Conservation (phyloP, 2,888 invertebrate species). For the Caenorhabditis wallacei region DNA sequence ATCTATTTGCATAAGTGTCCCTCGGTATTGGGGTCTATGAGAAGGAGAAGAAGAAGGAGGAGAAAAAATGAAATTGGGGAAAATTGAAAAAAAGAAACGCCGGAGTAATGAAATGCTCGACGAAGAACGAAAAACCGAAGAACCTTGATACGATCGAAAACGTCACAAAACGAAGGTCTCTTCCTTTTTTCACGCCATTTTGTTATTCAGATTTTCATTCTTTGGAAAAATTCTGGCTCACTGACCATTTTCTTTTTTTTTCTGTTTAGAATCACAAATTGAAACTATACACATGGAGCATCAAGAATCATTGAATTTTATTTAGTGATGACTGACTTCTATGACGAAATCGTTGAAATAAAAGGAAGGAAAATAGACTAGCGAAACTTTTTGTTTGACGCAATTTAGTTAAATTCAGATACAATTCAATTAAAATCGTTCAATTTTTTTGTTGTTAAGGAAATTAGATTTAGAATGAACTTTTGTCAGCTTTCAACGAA, state of each 20-base stretch:
- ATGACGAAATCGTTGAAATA: slow-evolving; percentile 10
- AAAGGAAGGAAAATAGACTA: neutral
- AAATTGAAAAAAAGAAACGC: slow-evolving; percentile 28
- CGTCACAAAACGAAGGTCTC: slow-evolving; percentile 13
- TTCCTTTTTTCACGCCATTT: slow-evolving; percentile 7
- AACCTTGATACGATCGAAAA: slow-evolving; percentile 46
- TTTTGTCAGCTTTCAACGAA: too few relatives aligned
- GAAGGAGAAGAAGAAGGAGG: neutral
- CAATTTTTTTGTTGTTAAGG: neutral
- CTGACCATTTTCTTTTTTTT: slow-evolving; percentile 1
- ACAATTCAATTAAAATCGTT: too few relatives aligned
- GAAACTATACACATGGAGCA: slow-evolving; percentile 19
- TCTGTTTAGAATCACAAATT: slow-evolving; percentile 10
- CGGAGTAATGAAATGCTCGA: slow-evolving; percentile 47
- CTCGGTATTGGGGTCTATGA: slow-evolving; percentile 21
- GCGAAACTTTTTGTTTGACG: neutral
- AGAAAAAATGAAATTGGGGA: slow-evolving; percentile 41
- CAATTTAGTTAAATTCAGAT: too few relatives aligned
- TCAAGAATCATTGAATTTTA: slow-evolving; percentile 37
- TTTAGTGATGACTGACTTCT: neutral
- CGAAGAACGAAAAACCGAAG: slow-evolving; percentile 29
- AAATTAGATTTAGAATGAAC: neutral
- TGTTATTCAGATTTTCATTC: slow-evolving; percentile 15
- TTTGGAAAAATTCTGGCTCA: neutral
- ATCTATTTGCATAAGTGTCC: slow-evolving; percentile 56